Base-by-base conservation (phyloP, 2,797 vertebrate species). In the Fistularia tabacaria region DNA sequence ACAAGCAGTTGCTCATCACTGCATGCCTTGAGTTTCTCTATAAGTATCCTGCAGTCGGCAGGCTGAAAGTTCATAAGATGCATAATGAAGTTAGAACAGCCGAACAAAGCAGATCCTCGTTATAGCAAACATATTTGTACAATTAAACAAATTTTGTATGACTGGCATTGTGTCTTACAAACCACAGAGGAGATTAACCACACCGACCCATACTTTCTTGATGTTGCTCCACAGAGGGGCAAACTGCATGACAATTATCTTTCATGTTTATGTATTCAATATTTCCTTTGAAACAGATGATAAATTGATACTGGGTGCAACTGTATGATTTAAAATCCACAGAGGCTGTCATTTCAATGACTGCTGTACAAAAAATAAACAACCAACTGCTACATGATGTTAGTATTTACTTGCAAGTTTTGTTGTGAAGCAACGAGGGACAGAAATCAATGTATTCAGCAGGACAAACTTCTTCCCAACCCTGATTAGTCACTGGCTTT, bases 1-100 rank as follows among this genome's bases (percentile, higher is more conserved):
- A 93, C 88, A 74, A 97, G 89, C 65, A 98, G 89, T 77, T 98
- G 96, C 66, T 96, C 94, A 82, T 98, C 94, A n/a, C 88, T 94
- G 80, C 95, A 97, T 70, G 88, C 92, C 81, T 96, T 98, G 42
- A 98, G 92, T 86, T 95, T 97, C 77, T 98, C 96, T 80, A 98
- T 96, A 66, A 98, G 94, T 82, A 95, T 93, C 91, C 95, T 93
- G 89, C 96, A 98, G 82, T 97, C 96, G 6, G 95, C 94, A 88
- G 96, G 96, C 96, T 98, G 79, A 62, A 48, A 39, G 52, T 66
- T 68, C 43, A 66, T 7, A 84, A 53, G 9, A 3, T 49, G 9
- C 3, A 65, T 7, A 70, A 66, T 10, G 40, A 38, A 2, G 36
- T 81, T 59, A 47, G 59, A 51, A 11, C 60, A 43, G 74, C 57